phyloP scores from a whole-genome alignment of 2,888 invertebrate species.

The Andrena bicolor region DNA sequence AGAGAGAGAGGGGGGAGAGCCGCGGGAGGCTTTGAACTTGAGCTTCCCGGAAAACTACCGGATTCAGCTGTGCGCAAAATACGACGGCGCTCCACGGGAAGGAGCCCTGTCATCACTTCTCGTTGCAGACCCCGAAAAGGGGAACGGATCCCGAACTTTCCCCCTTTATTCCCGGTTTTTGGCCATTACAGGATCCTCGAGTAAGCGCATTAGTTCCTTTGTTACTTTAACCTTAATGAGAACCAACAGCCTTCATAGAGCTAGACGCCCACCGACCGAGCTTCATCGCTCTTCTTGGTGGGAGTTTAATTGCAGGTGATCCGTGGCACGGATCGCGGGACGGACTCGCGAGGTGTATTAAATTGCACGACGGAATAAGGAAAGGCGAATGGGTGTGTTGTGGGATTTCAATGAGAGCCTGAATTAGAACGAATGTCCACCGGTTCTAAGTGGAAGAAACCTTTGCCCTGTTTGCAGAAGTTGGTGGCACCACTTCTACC shows the following conservation, averaged over 20 bases:
- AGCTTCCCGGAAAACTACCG: conserved; percentile 20
- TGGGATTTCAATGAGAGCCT: too few relatives aligned
- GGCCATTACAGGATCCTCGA: conserved; percentile 15
- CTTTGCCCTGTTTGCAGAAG: neutral
- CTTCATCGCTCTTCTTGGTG: conserved; percentile 22
- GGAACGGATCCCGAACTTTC: conserved; percentile 38
- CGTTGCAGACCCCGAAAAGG: conserved; percentile 35
- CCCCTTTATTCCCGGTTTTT: conserved; percentile 36
- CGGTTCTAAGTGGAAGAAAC: too few relatives aligned
- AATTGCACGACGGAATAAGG: neutral
- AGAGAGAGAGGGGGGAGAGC: neutral
- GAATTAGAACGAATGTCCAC: too few relatives aligned
- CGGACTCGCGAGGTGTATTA: neutral
- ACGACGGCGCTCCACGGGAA: neutral
- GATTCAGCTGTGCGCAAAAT: conserved; percentile 28
- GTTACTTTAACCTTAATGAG: conserved; percentile 48
- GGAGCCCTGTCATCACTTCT: conserved; percentile 52
- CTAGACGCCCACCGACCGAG: conserved; percentile 15
- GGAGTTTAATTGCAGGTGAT: neutral
- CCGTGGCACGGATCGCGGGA: neutral
- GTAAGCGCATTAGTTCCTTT: conserved; percentile 45
- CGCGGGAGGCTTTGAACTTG: conserved; percentile 5
- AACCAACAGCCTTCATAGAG: conserved; percentile 35
- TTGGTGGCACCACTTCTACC: neutral
- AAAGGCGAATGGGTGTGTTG: neutral